Base-by-base conservation (phyloP, 2,888 invertebrate genomes). In the Drosophila kuntzei region DNA sequence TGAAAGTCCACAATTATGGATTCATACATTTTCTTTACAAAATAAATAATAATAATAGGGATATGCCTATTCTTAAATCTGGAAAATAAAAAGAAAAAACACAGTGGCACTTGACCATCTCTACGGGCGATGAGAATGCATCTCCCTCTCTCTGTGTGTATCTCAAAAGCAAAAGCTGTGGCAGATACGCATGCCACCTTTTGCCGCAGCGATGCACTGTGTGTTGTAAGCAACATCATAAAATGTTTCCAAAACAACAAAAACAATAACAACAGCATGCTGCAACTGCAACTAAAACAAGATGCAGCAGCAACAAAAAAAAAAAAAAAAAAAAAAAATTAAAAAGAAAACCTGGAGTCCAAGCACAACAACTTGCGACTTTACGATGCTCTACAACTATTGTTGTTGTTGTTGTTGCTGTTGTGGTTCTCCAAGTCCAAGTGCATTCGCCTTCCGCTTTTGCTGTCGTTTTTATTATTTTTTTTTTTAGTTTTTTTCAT, bases 391-490 rank as follows among this genome's bases (percentile, higher is more conserved):
- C 80, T 74, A 76, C 76, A 85, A 82, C 86, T 66, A 79, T 73
- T 71, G 68, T 60, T 65, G 61, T 36, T 59, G 63, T 59, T 55
- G 65, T 39, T 72, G 61, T 32, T 68, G 62, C 18, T 59, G 60
- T 16, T 44, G 44, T 46, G 22, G 43, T 37, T 59, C 55, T 61
- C 63, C 81, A 76, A 76, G 85, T 76, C 73, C 76, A 68, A 69
- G 86, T 72, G 75, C 76, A 82, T 74, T 85, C 82, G 87, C 82
- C 87, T 83, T 87, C 84, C 75, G 82, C 80, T 83, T 69, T 81
- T 67, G 70, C 76, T 76, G 73, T 74, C 59, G 60, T 69, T 64
- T 65, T 65, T 68, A 43, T 63, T 57, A 43, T 67, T 71, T 62
- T 61, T 60, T 65, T 53, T 12, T 20, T 47, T 37, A 44, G 49